Percentiles rank a stretch among this genome's conserved stretches.
Conservation (phyloP, 2,797 vertebrate species). For the Salmo trutta region DNA sequence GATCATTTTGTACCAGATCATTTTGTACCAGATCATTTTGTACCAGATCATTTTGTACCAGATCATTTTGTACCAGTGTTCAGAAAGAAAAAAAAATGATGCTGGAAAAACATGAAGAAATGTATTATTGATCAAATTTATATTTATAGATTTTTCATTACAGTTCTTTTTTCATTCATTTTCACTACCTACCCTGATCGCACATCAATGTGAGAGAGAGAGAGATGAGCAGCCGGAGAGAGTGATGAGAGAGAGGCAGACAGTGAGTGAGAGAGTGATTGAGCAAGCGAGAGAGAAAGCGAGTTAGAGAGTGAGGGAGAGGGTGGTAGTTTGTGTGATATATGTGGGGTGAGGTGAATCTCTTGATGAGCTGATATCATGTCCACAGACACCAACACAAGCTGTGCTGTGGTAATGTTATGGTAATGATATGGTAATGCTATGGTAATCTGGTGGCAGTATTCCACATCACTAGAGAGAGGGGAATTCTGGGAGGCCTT, state of each 20-base stretch:
- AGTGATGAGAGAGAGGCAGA: conserved; percentile 33
- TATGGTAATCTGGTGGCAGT: conserved; percentile 57
- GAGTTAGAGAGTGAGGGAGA: conserved; percentile 9
- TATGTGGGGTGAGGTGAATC: conserved; percentile 45
- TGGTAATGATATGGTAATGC: conserved; percentile 70
- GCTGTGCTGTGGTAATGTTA: conserved; percentile 60
- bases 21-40: too few relatives aligned
- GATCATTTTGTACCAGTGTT: too few relatives aligned
- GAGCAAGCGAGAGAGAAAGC: too few relatives aligned
- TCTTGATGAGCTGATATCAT: conserved; percentile 66
- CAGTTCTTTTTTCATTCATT: too few relatives aligned
- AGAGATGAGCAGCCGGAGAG: neutral
- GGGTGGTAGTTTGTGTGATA: conserved; percentile 30
- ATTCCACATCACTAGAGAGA: conserved; percentile 28
- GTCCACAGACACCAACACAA: conserved; percentile 59
- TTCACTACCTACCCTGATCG: too few relatives aligned
- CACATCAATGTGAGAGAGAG: too few relatives aligned
- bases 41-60: too few relatives aligned
- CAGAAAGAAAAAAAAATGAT: too few relatives aligned
- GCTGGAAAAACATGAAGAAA: too few relatives aligned
- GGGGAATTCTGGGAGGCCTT: conserved; percentile 33
- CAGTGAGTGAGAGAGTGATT: neutral
- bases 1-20: too few relatives aligned
- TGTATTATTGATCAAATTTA: too few relatives aligned
- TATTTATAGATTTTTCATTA: too few relatives aligned